Percentiles rank a stretch among this genome's conserved stretches.
Evolutionary conservation across 1,140 invertebrate species (phyloP).

Genomic region (Onthophagus taurus): DNA sequence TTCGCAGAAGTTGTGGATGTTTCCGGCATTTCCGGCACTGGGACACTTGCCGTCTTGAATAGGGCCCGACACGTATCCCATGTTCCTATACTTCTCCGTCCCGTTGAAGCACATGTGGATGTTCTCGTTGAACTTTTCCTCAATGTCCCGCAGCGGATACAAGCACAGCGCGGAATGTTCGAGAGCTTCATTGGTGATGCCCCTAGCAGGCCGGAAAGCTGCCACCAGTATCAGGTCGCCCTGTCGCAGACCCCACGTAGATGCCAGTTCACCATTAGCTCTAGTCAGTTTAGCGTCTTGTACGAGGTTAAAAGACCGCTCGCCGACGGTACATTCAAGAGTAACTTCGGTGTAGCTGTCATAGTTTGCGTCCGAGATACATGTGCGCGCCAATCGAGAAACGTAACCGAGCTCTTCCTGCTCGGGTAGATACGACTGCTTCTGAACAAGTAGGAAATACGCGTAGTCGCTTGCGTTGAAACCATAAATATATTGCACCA

Average conservation of each 20-base stretch:
- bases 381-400: constrained; percentile 80
- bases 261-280: constrained; percentile 71
- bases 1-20: constrained; percentile 86
- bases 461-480: constrained; percentile 91
- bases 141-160: constrained; percentile 78
- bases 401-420: constrained; percentile 85
- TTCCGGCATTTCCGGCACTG: constrained; percentile 71
- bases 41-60: constrained; percentile 86
- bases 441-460: constrained; percentile 93
- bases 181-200: constrained; percentile 68
- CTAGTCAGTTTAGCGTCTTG: constrained; percentile 80
- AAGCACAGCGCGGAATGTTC: constrained; percentile 75
- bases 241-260: constrained; percentile 63
- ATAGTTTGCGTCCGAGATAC: constrained; percentile 88
- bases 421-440: constrained; percentile 76
- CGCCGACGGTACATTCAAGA: constrained; percentile 62
- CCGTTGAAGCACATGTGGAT: constrained; percentile 96
- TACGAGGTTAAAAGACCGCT: constrained; percentile 75
- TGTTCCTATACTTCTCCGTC: constrained; percentile 79
- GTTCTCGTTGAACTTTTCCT: constrained; percentile 89
- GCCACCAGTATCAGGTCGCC: constrained; percentile 72
- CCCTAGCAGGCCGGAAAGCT: constrained; percentile 74
- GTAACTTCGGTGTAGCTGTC: constrained; percentile 94
- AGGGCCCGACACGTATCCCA: constrained; percentile 87
- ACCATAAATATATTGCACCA: constrained; percentile 91